These are phyloP conservation scores for Leptinotarsa rubiginosa DNA, from an alignment of 2,888 invertebrate species.

Conservation along the genomic window DNA sequence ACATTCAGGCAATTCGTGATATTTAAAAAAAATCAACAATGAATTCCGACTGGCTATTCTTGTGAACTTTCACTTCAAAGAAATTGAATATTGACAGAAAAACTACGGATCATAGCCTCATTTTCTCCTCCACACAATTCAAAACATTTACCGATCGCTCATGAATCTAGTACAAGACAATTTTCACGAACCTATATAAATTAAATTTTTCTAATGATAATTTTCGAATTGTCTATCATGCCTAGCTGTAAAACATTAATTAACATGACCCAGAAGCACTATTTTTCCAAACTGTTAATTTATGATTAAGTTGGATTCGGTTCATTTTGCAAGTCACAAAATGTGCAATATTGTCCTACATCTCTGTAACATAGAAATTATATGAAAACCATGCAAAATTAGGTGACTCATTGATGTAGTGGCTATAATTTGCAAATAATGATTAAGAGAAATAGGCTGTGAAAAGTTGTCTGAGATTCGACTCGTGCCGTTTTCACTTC, in stretches of 20 bases:
- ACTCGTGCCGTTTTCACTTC: background rate
- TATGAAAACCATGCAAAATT: background rate
- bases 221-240: background rate
- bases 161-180: background rate
- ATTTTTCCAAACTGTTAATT: constrained; percentile 10
- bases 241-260: background rate
- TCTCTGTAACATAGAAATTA: background rate
- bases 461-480: background rate
- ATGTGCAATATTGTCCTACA: constrained; percentile 19
- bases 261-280: background rate
- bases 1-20: too few relatives aligned
- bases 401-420: background rate
- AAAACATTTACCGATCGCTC: background rate
- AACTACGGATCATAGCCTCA: background rate
- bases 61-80: too few relatives aligned
- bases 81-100: too few relatives aligned
- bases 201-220: too few relatives aligned
- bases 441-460: background rate
- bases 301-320: constrained; percentile 9
- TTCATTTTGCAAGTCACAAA: constrained; percentile 16
- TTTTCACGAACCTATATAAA: too few relatives aligned
- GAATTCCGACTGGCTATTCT: too few relatives aligned
- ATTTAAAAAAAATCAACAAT: too few relatives aligned
- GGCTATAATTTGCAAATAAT: background rate
- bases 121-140: background rate